A percentile compares a stretch with the other conserved stretches of the same genome.
Evolutionary conservation across 2,888 invertebrate species (phyloP).

Genomic region (Busseola fusca): DNA sequence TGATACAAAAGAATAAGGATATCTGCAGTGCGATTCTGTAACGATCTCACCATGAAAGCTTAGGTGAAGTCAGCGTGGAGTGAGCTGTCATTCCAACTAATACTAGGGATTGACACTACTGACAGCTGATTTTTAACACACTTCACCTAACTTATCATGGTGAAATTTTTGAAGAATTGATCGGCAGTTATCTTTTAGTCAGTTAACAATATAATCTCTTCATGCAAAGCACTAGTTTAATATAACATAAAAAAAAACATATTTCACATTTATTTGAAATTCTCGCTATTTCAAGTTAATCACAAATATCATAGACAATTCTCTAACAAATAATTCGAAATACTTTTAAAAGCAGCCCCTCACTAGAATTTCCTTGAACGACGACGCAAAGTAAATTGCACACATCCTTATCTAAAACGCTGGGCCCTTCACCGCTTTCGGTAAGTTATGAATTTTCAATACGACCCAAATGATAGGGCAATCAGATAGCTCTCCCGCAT

Average conservation of each 20-base stretch:
- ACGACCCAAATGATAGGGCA: constrained; percentile 67
- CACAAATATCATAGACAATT: neutral
- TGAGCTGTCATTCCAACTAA: no score
- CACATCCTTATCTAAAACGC: constrained; percentile 74
- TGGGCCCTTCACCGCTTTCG: constrained; percentile 65
- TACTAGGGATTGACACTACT: no score
- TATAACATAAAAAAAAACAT: no score
- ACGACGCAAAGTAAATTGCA: constrained; percentile 77
- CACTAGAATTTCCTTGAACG: constrained; percentile 58
- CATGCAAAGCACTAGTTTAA: no score
- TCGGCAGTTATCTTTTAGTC: no score
- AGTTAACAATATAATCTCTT: neutral
- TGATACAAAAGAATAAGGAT: no score
- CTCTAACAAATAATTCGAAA: constrained; percentile 9
- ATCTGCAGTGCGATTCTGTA: no score
- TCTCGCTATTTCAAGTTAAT: neutral
- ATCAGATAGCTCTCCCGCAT: constrained; percentile 67
- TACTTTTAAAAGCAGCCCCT: constrained; percentile 38
- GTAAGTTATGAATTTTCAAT: constrained; percentile 79
- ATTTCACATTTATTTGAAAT: neutral
- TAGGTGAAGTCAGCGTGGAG: no score
- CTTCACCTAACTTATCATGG: no score
- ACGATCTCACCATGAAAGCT: no score
- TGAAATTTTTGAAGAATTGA: no score
- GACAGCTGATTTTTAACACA: no score